Evolutionary conservation across 2,888 invertebrate species (phyloP), one percentile per base, ranked within the genome.

Genomic region (Ectemnius cavifrons): DNA sequence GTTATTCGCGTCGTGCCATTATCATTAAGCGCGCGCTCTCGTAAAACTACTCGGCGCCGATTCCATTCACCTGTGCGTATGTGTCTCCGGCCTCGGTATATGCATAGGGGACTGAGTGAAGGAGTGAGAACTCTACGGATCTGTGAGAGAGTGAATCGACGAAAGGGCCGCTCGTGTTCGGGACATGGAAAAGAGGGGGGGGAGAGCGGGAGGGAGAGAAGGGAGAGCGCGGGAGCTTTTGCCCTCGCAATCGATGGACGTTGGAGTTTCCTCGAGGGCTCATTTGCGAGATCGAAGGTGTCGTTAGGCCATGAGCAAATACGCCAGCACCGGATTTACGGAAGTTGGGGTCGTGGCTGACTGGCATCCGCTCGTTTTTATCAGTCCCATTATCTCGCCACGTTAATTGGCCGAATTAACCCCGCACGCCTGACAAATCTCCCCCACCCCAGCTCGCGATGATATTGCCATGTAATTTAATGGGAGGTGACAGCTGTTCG

Each of bases 1-100:
- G 83, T 84, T 85, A 82, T 84, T 83, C 78, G 69, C 75, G 76
- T 77, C 79, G 80, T 82, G 83, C 80, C 81, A 82, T 84, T 84
- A 83, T 82, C 83, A 80, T 85, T 81, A 84, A 77, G 75, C 75
- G 63, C 57, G 72, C 37, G 37, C 37, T 11, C 74, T 64, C 76
- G 77, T 75, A 74, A 81, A 82, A 64, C 68, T 64, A 56, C 64
- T 18, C 52, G 52, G 14, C 8, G 52, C 1, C 59, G 56, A 57
- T 45, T 23, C 58, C 37, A 37, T 37, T 37, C 37, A 37, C 23
- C 57, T 28, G 63, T 56, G 37, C 57, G 64, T 64, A 37, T 37
- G 56, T 52, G 63, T 63, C 47, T 11, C n/a, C 46, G 62, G 37
- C 46, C 14, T 59, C 14, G 23, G 23, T 45, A 16, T 37, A 52